Evolutionary conservation across 2,888 invertebrate species (phyloP).

Genomic region (Cryptocheilus praepositus): DNA sequence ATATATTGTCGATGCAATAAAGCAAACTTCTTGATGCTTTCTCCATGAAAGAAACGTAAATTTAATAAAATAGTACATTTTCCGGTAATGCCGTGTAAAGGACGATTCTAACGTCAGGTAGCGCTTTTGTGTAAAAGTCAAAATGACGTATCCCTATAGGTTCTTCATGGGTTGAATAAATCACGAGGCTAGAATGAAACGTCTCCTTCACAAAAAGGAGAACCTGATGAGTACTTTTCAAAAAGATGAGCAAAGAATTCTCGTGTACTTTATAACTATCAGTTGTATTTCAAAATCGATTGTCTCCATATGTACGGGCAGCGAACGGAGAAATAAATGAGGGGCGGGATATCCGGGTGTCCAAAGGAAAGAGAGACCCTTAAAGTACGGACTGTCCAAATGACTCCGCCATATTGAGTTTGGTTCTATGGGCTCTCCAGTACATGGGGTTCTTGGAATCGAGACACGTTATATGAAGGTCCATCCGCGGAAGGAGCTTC

Average conservation of each 20-base stretch:
- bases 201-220: constrained; percentile 3
- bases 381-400: constrained; percentile 68
- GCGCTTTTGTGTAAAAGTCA: no score
- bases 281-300: constrained; percentile 64
- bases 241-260: constrained; percentile 57
- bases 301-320: constrained; percentile 54
- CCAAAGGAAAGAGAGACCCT: constrained; percentile 45
- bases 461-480: constrained; percentile 61
- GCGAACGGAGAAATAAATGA: constrained; percentile 5
- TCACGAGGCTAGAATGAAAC: constrained; percentile 28
- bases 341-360: no score
- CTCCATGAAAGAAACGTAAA: no score
- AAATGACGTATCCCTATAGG: no score
- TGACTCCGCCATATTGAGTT: constrained; percentile 74
- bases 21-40: no score
- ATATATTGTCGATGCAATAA: no score
- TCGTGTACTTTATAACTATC: constrained; percentile 56
- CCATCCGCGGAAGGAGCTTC: constrained; percentile 53
- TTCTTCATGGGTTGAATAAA: constrained; percentile 20
- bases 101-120: no score
- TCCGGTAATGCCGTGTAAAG: no score
- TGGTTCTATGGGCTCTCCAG: constrained; percentile 72
- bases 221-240: constrained; percentile 49
- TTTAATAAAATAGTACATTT: no score
- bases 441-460: constrained; percentile 62